Evolutionary conservation across 2,888 invertebrate genomes (phyloP).

Genomic region (Neelides folsomi): DNA sequence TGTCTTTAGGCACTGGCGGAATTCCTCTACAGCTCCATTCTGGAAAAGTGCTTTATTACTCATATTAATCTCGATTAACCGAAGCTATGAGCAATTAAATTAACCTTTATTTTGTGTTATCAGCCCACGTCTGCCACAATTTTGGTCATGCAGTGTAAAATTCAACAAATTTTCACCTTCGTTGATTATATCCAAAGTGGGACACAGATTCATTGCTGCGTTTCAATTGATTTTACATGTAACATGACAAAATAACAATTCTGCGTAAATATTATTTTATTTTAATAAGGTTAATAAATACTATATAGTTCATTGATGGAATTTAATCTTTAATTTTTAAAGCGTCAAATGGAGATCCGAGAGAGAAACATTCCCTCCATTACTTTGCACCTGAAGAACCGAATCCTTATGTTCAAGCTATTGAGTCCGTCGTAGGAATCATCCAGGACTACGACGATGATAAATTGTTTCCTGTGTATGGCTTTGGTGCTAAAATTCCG

Average conservation of each 20-base stretch:
- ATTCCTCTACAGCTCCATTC: constrained; percentile 15
- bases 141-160: constrained; percentile 22
- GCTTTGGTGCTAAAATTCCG: constrained; percentile 42
- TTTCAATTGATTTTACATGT: constrained; percentile 43
- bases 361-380: constrained; percentile 28
- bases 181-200: constrained; percentile 47
- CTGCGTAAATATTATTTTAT: background rate
- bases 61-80: too few relatives aligned
- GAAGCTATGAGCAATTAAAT: background rate
- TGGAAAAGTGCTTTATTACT: constrained; percentile 8
- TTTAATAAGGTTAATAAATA: constrained; percentile 2
- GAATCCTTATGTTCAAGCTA: constrained; percentile 40
- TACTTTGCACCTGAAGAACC: constrained; percentile 27
- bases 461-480: constrained; percentile 42
- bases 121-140: constrained; percentile 22
- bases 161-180: constrained; percentile 39
- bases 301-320: background rate
- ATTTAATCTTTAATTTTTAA: background rate
- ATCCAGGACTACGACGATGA: constrained; percentile 42
- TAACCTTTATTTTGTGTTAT: background rate
- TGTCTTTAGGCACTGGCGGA: constrained; percentile 26
- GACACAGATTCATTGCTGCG: constrained; percentile 40
- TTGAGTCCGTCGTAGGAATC: constrained; percentile 38
- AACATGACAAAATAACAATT: constrained; percentile 3
- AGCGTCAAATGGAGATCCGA: constrained; percentile 32